A percentile compares a stretch with the other conserved stretches of the same genome.
phyloP scores from a whole-genome alignment of 2,113 vertebrate genomes.

The Sebastes fasciatus region DNA sequence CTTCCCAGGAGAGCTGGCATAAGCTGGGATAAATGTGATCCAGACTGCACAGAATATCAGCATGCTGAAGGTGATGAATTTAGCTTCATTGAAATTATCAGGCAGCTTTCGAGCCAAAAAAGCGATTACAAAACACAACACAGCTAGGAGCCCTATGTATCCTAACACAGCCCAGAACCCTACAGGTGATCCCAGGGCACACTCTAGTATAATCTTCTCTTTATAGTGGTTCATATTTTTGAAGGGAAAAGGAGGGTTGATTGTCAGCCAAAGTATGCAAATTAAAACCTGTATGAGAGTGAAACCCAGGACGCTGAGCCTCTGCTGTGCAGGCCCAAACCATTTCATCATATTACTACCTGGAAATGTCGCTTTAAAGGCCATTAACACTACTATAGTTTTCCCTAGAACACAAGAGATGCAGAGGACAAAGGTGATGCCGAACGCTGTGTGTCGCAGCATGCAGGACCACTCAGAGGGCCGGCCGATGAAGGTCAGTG shows the following conservation, averaged over 20 bases:
- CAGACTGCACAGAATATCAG: constrained; percentile 83
- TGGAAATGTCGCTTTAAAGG: constrained; percentile 80
- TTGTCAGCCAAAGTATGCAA: constrained; percentile 79
- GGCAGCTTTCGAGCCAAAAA: constrained; percentile 81
- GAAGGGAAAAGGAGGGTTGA: constrained; percentile 78
- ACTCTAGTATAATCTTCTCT: constrained; percentile 81
- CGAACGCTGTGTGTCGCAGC: constrained; percentile 82
- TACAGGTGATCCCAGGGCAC: constrained; percentile 75
- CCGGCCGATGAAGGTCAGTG: no score
- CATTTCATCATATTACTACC: constrained; percentile 79
- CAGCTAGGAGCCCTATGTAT: constrained; percentile 79
- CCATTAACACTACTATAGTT: constrained; percentile 82
- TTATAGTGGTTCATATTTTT: constrained; percentile 78
- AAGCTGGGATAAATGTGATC: constrained; percentile 84
- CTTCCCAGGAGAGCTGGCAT: constrained; percentile 84
- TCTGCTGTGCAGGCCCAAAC: constrained; percentile 82
- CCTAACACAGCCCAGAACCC: constrained; percentile 83
- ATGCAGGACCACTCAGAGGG: constrained; percentile 67
- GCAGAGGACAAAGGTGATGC: constrained; percentile 81
- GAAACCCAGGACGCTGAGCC: constrained; percentile 76
- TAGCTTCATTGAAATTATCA: constrained; percentile 82
- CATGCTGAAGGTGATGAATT: constrained; percentile 84
- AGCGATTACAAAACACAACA: constrained; percentile 80
- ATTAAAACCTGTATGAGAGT: constrained; percentile 80
- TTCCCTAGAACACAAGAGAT: constrained; percentile 82